Evolutionary conservation across 2,113 vertebrate species (phyloP).

Genomic region (Takifugu bimaculatus): DNA sequence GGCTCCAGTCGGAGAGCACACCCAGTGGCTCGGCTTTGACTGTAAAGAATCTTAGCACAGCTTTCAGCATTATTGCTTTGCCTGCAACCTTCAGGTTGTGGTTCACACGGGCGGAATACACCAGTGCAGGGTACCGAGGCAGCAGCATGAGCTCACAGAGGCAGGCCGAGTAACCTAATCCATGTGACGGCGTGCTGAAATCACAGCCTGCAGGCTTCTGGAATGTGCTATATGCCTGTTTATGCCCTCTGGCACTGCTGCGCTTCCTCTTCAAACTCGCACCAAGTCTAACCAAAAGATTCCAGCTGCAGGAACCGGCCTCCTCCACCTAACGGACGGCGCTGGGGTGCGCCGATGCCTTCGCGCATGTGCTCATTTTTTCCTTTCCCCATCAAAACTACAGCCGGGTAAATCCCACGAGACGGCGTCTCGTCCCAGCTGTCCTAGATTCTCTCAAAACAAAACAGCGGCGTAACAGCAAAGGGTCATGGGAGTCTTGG

Average conservation of each 20-base stretch:
- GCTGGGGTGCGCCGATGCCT: not conserved
- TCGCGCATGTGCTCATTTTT: slow-evolving; percentile 9
- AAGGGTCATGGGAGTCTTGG: slow-evolving; percentile 72
- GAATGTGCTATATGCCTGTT: slow-evolving; percentile 69
- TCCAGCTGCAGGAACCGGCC: slow-evolving; percentile 29
- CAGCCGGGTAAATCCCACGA: slow-evolving; percentile 38
- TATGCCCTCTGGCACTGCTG: slow-evolving; percentile 54
- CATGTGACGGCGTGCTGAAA: slow-evolving; percentile 73
- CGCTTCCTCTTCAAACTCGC: slow-evolving; percentile 57
- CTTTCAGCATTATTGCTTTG: not conserved
- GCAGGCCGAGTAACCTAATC: slow-evolving; percentile 72
- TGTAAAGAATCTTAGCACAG: not conserved
- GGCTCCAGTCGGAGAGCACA: slow-evolving; percentile 34
- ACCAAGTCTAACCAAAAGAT: slow-evolving; percentile 48
- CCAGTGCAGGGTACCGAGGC: slow-evolving; percentile 45
- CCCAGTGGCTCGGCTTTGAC: slow-evolving; percentile 33
- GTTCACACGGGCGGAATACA: slow-evolving; percentile 9
- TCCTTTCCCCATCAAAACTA: not conserved
- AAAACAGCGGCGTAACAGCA: slow-evolving; percentile 58
- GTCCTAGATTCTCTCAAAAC: slow-evolving; percentile 64
- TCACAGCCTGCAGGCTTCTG: slow-evolving; percentile 70
- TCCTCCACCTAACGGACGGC: slow-evolving; percentile 10
- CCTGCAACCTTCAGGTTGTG: not conserved
- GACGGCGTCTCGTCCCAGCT: slow-evolving; percentile 52
- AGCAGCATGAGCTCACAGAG: slow-evolving; percentile 67